These are phyloP conservation scores for Scaptomyza caliginosa DNA, from an alignment of 2,888 invertebrate genomes.

Conservation along the genomic window DNA sequence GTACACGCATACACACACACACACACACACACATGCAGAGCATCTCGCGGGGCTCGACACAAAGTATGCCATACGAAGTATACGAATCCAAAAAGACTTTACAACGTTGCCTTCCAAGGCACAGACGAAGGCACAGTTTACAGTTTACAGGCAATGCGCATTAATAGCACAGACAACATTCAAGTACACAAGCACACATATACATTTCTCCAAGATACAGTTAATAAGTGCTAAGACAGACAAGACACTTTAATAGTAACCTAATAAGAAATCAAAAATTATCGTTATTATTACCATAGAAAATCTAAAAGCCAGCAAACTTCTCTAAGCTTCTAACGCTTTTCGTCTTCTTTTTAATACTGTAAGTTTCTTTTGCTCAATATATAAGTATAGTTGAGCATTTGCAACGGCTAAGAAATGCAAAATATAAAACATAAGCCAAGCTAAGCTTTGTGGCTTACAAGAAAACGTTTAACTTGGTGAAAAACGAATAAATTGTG, in stretches of 20 bases:
- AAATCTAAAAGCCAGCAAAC: too few species aligned
- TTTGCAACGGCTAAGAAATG: too few species aligned
- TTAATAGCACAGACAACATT: conserved; percentile 67
- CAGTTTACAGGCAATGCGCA: conserved; percentile 53
- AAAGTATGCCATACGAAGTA: conserved; percentile 35
- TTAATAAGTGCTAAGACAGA: conserved; percentile 11
- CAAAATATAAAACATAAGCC: too few species aligned
- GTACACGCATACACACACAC: conserved; percentile 44
- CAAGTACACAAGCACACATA: conserved; percentile 19
- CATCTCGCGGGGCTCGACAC: conserved; percentile 7
- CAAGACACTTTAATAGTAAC: neutral
- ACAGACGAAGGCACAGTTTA: conserved; percentile 22
- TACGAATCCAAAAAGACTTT: conserved; percentile 42
- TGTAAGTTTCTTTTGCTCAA: too few species aligned
- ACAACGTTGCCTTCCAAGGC: conserved; percentile 23
- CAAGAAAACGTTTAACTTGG: too few species aligned
- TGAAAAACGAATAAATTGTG: too few species aligned
- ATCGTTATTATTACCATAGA: too few species aligned
- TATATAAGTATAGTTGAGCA: too few species aligned
- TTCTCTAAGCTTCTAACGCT: too few species aligned
- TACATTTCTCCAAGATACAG: conserved; percentile 30
- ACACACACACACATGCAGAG: conserved; percentile 7
- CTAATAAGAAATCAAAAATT: neutral
- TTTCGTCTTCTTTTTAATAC: too few species aligned
- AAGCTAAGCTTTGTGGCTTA: too few species aligned